These are phyloP conservation scores for Mamestra brassicae DNA, from an alignment of 2,888 invertebrate species.

Conservation along the genomic window DNA sequence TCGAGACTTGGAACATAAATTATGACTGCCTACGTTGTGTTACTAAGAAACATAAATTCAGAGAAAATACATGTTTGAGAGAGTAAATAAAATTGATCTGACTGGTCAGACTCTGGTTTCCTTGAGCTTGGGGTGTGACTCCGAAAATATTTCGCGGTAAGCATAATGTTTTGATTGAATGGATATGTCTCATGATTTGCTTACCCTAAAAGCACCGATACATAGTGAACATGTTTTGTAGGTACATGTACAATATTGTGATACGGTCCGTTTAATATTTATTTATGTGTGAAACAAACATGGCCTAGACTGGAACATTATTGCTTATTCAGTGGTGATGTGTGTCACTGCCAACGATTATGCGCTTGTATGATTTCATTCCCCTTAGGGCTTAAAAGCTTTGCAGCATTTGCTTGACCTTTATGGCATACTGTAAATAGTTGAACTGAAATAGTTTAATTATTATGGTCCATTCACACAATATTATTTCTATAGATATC, in stretches of 20 bases:
- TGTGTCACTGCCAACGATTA: slow-evolving; percentile 87
- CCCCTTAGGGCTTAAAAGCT: slow-evolving; percentile 76
- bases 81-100: slow-evolving; percentile 58
- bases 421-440: slow-evolving; percentile 54
- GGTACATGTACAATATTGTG: slow-evolving; percentile 62
- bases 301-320: slow-evolving; percentile 77
- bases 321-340: slow-evolving; percentile 81
- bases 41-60: slow-evolving; percentile 66
- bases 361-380: slow-evolving; percentile 79
- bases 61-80: slow-evolving; percentile 50
- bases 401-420: slow-evolving; percentile 69
- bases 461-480: neutral
- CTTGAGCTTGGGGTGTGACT: slow-evolving; percentile 6
- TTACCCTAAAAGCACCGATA: slow-evolving; percentile 69
- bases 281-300: slow-evolving; percentile 80
- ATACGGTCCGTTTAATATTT: slow-evolving; percentile 76
- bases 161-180: slow-evolving; percentile 30
- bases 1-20: slow-evolving; percentile 74
- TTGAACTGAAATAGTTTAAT: slow-evolving; percentile 39
- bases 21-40: slow-evolving; percentile 77
- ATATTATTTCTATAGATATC: neutral
- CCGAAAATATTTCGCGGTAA: neutral
- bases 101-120: slow-evolving; percentile 30
- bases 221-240: slow-evolving; percentile 49
- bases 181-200: slow-evolving; percentile 51